phyloP scores from a whole-genome alignment of 2,888 invertebrate species.

The Lochmaea crataegi region DNA sequence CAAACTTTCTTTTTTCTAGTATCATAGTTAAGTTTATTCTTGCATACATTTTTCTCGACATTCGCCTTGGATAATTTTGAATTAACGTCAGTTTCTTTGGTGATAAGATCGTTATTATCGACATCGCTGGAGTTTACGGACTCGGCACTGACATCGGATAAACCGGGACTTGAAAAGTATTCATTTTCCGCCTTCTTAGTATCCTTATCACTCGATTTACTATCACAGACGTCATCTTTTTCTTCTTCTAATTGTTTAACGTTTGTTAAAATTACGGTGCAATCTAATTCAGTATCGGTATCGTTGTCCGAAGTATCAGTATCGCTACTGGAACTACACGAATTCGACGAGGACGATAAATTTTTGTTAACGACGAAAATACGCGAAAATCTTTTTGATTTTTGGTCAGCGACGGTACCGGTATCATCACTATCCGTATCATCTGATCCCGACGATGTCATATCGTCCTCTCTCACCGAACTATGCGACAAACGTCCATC shows the following conservation, averaged over 20 bases:
- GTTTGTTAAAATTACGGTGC: slow-evolving; percentile 64
- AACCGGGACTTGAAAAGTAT: slow-evolving; percentile 58
- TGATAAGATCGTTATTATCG: slow-evolving; percentile 44
- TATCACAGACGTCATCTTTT: slow-evolving; percentile 40
- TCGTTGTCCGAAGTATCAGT: slow-evolving; percentile 76
- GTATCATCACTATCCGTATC: slow-evolving; percentile 68
- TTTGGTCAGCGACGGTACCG: slow-evolving; percentile 70
- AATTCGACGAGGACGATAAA: slow-evolving; percentile 68
- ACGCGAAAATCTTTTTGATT: slow-evolving; percentile 71
- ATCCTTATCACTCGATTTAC: slow-evolving; percentile 35
- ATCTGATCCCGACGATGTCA: slow-evolving; percentile 59
- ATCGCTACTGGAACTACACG: slow-evolving; percentile 66
- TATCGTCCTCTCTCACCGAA: slow-evolving; percentile 65
- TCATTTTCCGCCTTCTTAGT: slow-evolving; percentile 29
- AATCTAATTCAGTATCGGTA: slow-evolving; percentile 68
- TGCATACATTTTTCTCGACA: not conserved
- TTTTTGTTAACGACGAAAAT: slow-evolving; percentile 76
- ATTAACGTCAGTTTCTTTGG: not conserved
- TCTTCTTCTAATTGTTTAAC: slow-evolving; percentile 55
- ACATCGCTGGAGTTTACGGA: slow-evolving; percentile 60
- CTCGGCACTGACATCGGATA: slow-evolving; percentile 62
- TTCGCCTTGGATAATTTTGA: not conserved
- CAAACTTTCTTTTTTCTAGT: not conserved
- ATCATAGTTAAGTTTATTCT: not conserved
- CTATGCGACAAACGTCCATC: slow-evolving; percentile 58